Conservation (phyloP, 35 echinoderm and acorn worm species). For the Amphiura filiformis region DNA sequence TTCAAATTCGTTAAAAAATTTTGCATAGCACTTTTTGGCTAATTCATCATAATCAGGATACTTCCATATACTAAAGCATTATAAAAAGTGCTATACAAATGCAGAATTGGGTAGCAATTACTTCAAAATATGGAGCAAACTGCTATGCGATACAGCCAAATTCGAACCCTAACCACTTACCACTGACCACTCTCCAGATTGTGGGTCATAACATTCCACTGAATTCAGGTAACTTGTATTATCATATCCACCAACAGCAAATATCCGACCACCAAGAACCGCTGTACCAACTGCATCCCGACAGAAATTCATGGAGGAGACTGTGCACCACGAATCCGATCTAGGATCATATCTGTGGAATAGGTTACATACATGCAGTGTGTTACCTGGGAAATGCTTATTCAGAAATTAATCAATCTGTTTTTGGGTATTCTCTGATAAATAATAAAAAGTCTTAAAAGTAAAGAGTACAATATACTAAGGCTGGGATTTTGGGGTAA, state of each 20-base stretch:
- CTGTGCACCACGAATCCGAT: constrained; percentile 77
- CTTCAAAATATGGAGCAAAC: background rate
- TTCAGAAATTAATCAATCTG: too few relatives aligned
- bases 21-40: background rate
- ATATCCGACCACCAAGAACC: constrained; percentile 82
- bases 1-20: background rate
- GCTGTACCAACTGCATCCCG: constrained; percentile 90
- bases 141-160: background rate
- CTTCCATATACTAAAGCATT: background rate
- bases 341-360: constrained; percentile 85
- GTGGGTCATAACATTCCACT: constrained; percentile 93
- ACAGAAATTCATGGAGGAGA: constrained; percentile 85
- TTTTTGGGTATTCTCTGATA: background rate
- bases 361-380: too few relatives aligned
- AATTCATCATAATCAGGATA: background rate
- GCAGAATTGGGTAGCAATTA: background rate
- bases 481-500: too few relatives aligned
- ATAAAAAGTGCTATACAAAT: background rate
- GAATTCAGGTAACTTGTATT: constrained; percentile 75
- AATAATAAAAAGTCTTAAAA: too few relatives aligned
- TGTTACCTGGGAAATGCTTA: background rate
- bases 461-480: too few relatives aligned
- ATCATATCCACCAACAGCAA: constrained; percentile 95
- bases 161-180: constrained; percentile 32
- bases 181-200: constrained; percentile 64